Base-by-base conservation (phyloP, 2,888 invertebrate species). In the Agrochola lota region DNA sequence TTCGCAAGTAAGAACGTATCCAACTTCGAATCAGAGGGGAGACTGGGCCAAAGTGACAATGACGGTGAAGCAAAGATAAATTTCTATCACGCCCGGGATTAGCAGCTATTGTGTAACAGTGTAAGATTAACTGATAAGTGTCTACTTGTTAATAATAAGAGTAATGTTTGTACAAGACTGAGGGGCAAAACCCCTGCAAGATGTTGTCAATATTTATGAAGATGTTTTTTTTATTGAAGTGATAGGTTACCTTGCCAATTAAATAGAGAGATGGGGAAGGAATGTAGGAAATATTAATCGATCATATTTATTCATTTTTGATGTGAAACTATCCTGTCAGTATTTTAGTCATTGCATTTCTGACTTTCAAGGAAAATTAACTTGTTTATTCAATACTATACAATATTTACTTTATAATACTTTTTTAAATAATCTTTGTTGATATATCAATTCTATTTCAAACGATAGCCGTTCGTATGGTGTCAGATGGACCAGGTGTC, bases 121-220 rank as follows among this genome's bases (percentile, higher is more conserved):
- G 95, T 95, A 95, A 96, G 96, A 96, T 96, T 96, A 96, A 95
- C 95, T 95, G 96, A 96, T 96, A 96, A 96, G 96, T 96, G 95
- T 94, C 93, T 94, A 88, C 94, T 94, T 91, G 94, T 94, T 95
- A 96, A 96, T 96, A 96, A 96, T 96, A 96, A 94, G 88, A 93
- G 90, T 89, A 90, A 94, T 95, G 95, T 95, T 95, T 95, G 90
- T 92, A 91, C 88, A 87, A 79, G 78, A 55, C 55, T 78, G 66
- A 83, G 88, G 88, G 88, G 74, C 73, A 73, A n/a, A 81, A 60
- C 88, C 85, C 87, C 87, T 89, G 88, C 87, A 87, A 91, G 93
- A 80, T 70, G 92, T 88, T 89, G 88, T 90, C 91, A 92, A 92
- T 92, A 94, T 93, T 93, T 93, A 93, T 93, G 91, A 91, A 85